These are phyloP conservation scores for Chloroclysta siterata DNA, from an alignment of 2,888 invertebrate genomes.

Conservation along the genomic window DNA sequence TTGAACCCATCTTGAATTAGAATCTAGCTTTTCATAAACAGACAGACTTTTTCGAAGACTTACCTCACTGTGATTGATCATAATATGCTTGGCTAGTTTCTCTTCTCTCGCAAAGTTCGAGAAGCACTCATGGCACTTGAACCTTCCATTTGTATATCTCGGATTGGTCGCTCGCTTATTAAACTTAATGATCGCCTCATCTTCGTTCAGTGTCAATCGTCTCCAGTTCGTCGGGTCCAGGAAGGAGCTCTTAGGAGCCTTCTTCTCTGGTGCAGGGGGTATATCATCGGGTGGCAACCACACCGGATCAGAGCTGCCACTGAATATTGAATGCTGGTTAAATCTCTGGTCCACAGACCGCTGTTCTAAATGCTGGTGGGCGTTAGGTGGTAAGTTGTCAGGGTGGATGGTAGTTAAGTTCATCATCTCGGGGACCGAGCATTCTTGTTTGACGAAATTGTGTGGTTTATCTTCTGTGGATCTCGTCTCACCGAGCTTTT, in stretches of 20 bases:
- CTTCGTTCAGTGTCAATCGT: constrained; percentile 60
- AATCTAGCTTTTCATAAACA: too few relatives aligned
- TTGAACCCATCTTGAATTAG: too few relatives aligned
- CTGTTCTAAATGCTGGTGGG: constrained; percentile 29
- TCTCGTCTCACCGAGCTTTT: constrained; percentile 25
- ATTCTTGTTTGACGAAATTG: constrained; percentile 31
- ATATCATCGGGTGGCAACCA: constrained; percentile 39
- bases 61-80: constrained; percentile 66
- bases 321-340: constrained; percentile 38
- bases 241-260: constrained; percentile 37
- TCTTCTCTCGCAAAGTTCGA: constrained; percentile 69
- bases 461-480: constrained; percentile 25
- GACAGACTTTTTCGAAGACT: constrained; percentile 14
- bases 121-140: constrained; percentile 63
- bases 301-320: constrained; percentile 28
- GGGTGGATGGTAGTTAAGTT: constrained; percentile 31
- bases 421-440: constrained; percentile 29
- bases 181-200: constrained; percentile 67
- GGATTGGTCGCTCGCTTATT: constrained; percentile 53
- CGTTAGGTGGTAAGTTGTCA: constrained; percentile 24
- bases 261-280: constrained; percentile 27
- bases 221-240: constrained; percentile 63
- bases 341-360: constrained; percentile 20
- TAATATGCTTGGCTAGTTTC: constrained; percentile 63
- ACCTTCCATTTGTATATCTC: constrained; percentile 60